These are phyloP conservation scores for Sinocyclocheilus rhinocerous DNA, from an alignment of 2,113 vertebrate species.

Conservation along the genomic window DNA sequence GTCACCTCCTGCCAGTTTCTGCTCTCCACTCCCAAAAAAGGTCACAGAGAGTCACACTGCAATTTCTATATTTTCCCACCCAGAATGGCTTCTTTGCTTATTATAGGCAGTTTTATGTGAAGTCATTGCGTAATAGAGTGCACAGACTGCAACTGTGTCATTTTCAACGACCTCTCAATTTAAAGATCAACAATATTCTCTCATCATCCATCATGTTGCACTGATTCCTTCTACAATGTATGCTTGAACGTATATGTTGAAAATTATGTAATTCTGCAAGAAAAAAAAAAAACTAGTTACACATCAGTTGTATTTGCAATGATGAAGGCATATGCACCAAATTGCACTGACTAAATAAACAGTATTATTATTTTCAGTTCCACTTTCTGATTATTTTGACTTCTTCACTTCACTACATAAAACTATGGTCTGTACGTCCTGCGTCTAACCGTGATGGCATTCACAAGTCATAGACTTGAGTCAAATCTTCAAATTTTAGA, in stretches of 20 bases:
- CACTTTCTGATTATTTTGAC: too few species aligned
- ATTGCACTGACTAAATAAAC: too few species aligned
- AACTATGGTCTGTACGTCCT: not conserved
- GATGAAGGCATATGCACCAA: too few species aligned
- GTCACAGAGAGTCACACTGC: constrained; percentile 57
- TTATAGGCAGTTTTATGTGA: not conserved
- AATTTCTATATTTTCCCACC: constrained; percentile 36
- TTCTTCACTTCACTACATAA: too few species aligned
- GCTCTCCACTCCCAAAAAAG: constrained; percentile 48
- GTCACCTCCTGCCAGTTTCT: constrained; percentile 72
- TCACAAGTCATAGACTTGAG: not conserved
- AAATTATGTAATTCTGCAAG: not conserved
- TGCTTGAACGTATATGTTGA: not conserved
- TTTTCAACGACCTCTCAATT: constrained; percentile 9
- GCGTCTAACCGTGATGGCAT: too few species aligned
- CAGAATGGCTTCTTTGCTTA: constrained; percentile 23
- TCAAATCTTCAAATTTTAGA: not conserved
- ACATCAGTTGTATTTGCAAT: not conserved
- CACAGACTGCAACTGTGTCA: not conserved
- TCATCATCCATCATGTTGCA: not conserved
- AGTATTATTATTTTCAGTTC: too few species aligned
- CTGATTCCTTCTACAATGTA: not conserved
- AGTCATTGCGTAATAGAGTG: not conserved
- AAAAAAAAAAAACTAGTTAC: not conserved
- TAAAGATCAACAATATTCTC: not conserved